Evolutionary conservation across 2,888 invertebrate genomes (phyloP).

Genomic region (Chrysolina haemoptera): DNA sequence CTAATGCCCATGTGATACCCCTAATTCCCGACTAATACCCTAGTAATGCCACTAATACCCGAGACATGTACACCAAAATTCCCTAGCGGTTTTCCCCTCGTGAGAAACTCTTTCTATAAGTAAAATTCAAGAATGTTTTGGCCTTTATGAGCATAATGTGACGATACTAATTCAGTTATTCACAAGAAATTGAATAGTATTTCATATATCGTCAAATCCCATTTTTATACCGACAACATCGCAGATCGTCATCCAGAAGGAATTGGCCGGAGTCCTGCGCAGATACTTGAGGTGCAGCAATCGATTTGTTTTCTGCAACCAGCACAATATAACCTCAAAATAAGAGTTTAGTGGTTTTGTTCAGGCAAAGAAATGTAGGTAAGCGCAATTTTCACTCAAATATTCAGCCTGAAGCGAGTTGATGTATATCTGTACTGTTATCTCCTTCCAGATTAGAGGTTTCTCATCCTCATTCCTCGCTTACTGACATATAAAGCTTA

Average conservation of each 20-base stretch:
- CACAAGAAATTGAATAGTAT: too few relatives aligned
- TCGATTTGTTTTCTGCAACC: constrained; percentile 6
- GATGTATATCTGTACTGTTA: not conserved
- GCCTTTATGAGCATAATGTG: too few relatives aligned
- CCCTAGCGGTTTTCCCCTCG: too few relatives aligned
- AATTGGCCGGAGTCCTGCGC: not conserved
- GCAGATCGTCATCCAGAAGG: not conserved
- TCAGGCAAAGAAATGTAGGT: not conserved
- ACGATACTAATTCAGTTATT: too few relatives aligned
- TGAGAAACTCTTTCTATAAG: too few relatives aligned
- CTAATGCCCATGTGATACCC: too few relatives aligned
- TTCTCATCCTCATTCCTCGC: not conserved
- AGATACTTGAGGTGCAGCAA: not conserved
- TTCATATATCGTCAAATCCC: too few relatives aligned
- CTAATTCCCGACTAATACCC: too few relatives aligned
- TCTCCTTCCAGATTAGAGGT: not conserved
- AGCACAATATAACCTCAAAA: constrained; percentile 10
- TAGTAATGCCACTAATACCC: too few relatives aligned
- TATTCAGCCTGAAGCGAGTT: not conserved
- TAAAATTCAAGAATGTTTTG: too few relatives aligned
- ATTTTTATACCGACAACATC: not conserved
- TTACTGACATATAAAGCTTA: too few relatives aligned
- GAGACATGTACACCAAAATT: too few relatives aligned
- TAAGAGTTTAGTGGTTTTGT: not conserved
- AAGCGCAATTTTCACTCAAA: not conserved